Evolutionary conservation across 2,888 invertebrate genomes (phyloP).

Genomic region (Fragum whitleyi): DNA sequence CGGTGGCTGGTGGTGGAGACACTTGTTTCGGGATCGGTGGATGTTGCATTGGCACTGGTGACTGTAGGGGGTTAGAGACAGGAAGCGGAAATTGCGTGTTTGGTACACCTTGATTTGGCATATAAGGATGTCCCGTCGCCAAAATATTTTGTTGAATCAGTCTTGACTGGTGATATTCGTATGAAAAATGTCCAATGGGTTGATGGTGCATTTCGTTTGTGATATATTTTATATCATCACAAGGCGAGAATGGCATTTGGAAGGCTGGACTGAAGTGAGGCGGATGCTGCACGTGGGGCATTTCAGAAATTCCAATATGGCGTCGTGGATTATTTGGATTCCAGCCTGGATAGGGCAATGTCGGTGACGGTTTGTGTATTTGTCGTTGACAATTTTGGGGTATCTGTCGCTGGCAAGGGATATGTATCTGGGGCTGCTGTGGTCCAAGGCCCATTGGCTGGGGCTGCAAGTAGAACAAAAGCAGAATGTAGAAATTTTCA

Average conservation of each 20-base stretch:
- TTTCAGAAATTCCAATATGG: conserved; percentile 41
- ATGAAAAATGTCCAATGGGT: conserved; percentile 67
- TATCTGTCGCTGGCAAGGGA: conserved; percentile 34
- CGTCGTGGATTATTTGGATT: conserved; percentile 41
- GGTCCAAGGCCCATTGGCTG: conserved; percentile 28
- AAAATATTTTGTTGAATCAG: conserved; percentile 78
- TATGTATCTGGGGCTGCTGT: conserved; percentile 2
- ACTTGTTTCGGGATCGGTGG: conserved; percentile 70
- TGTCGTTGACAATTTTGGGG: conserved; percentile 44
- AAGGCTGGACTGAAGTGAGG: conserved; percentile 38
- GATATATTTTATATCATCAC: conserved; percentile 53
- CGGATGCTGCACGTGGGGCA: conserved; percentile 33
- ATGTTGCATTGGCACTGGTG: conserved; percentile 44
- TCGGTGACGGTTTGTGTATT: conserved; percentile 60
- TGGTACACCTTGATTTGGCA: conserved; percentile 47
- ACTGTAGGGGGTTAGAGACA: conserved; percentile 44
- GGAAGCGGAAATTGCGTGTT: conserved; percentile 34
- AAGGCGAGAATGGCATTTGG: conserved; percentile 46
- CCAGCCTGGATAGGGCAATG: conserved; percentile 57
- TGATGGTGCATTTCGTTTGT: conserved; percentile 31
- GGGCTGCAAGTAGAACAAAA: conserved; percentile 38
- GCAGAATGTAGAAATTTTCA: background rate
- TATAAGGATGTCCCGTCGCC: conserved; percentile 70
- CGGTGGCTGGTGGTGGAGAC: conserved; percentile 78
- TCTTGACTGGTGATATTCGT: conserved; percentile 76